Evolutionary conservation across 1,140 invertebrate genomes (phyloP), one percentile per base, ranked within the genome.

Genomic region (Drosophila teissieri): DNA sequence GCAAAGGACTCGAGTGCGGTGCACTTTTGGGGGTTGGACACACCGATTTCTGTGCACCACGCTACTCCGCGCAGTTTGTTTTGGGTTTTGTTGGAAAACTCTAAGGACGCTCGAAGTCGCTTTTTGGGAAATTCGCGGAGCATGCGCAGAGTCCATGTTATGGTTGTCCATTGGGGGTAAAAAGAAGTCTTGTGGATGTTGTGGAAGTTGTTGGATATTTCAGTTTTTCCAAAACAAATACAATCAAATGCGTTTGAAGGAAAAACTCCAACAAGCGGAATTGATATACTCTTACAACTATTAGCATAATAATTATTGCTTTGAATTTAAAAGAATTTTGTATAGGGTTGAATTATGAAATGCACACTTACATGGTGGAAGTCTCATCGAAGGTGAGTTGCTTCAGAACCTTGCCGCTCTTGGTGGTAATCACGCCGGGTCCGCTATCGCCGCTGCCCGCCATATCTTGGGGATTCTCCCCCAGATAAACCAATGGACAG

Each of bases 121-220:
- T 39, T 44, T 69, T 46, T 15, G 67, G 82, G 81, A 77, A 77
- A 85, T 80, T 84, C 31, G 64, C 37, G 34, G 57, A 42, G 78
- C 80, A 84, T 89, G 84, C 84, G 84, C 80, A 78, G 54, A 74
- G 37, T 70, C 65, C 68, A 78, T 78, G 84, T 89, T 89, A 84
- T 89, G 31, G 15, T 48, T 55, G 14, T n/a, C n/a, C 2, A 15
- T 22, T 39, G 31, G 54, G 17, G 53, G 37, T 51, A 67, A 51
- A 45, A 60, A 5, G 37, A 39, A 39, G 4, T 39, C 14, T 39
- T 39, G 37, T 39, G 37, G 37, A 39, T 39, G 37, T 39, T 39
- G 37, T 39, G 37, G 37, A 39, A 1, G 37, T 14, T 14, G 37
- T 39, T 39, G 37, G 11, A 39, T 39, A 39, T 14, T 31, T 31